Evolutionary conservation across 2,113 vertebrate genomes (phyloP), one percentile per base, ranked within the genome.

Genomic region (Abramis brama): DNA sequence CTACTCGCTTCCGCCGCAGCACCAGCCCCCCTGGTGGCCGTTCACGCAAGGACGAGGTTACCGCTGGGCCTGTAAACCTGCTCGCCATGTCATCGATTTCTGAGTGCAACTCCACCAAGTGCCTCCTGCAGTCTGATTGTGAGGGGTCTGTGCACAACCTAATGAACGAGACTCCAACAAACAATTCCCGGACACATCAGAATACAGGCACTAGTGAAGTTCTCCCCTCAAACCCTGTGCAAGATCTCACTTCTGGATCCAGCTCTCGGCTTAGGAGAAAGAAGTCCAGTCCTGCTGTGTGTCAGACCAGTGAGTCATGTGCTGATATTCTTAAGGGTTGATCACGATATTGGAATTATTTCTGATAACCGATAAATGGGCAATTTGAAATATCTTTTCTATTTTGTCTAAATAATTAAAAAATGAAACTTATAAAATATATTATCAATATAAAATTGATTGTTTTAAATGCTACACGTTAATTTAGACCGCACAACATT

Each of bases 91-190:
- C 96, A 4, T 96, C 97, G 90, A 95, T 97, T 33, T 90, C 91
- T 50, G 95, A 96, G 79, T 94, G 94, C 91, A 93, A 95, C 91
- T 98, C 97, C 90, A 96, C 95, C 15, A 97, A 94, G 93, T 96
- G 96, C 79, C 94, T 97, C 62, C 91, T 97, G 68, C 96, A 95
- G 5, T 68, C 93, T 0, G 96, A 96, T 70, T 87, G 45, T 0
- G 95, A 94, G 50, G 93, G 82, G 64, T 82, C 88, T 0, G 89
- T 90, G 45, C 79, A 43, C 0, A 87, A 85, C 60, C 86, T 90
- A 0, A 83, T 83, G 23, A 93, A 90, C 50, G 45, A 93, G 66
- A 50, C 47, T 0, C 62, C 79, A n/a, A 57, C 79, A 17, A 68
- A 59, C 2, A 60, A 21, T 39, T 52, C 89, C 70, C 6, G 89